These are phyloP conservation scores for Pseudobourletiella spinata DNA, from an alignment of 1,140 invertebrate species.

Conservation along the genomic window DNA sequence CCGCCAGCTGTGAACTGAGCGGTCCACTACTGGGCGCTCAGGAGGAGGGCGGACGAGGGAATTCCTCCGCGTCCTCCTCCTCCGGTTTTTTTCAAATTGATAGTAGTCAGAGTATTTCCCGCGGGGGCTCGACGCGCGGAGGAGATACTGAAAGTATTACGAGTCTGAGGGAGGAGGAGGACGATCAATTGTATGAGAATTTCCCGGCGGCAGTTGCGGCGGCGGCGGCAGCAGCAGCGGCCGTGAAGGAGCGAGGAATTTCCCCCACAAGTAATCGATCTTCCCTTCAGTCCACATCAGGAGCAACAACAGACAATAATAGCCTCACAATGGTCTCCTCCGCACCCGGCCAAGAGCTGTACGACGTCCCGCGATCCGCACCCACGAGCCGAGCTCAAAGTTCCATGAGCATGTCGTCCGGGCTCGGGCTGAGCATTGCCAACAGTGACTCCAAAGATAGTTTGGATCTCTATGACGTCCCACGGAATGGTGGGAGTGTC, in stretches of 20 bases:
- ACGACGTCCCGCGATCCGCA: slow-evolving; percentile 13
- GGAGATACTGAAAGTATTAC: too few relatives aligned
- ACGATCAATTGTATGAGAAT: too few relatives aligned
- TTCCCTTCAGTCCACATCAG: slow-evolving; percentile 4
- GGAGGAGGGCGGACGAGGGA: too few relatives aligned
- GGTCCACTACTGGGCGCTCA: too few relatives aligned
- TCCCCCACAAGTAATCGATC: neutral
- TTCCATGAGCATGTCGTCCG: slow-evolving; percentile 19
- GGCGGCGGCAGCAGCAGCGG: too few relatives aligned
- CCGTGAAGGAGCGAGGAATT: too few relatives aligned
- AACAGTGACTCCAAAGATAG: slow-evolving; percentile 24
- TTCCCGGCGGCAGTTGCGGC: too few relatives aligned
- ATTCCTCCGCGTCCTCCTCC: too few relatives aligned
- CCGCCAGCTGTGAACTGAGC: slow-evolving; percentile 12
- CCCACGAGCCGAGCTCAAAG: slow-evolving; percentile 19
- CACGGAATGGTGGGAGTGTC: slow-evolving; percentile 1
- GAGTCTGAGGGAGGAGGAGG: too few relatives aligned
- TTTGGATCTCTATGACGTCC: slow-evolving; percentile 26
- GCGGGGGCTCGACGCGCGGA: too few relatives aligned
- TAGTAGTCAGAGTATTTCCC: too few relatives aligned
- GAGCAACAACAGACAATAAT: slow-evolving; percentile 13
- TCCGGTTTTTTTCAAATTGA: too few relatives aligned
- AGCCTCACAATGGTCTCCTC: slow-evolving; percentile 10
- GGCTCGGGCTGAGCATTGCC: slow-evolving; percentile 13
- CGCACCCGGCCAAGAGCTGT: slow-evolving; percentile 8